These are phyloP conservation scores for Pollenia angustigena DNA, from an alignment of 2,888 invertebrate genomes.

Conservation along the genomic window DNA sequence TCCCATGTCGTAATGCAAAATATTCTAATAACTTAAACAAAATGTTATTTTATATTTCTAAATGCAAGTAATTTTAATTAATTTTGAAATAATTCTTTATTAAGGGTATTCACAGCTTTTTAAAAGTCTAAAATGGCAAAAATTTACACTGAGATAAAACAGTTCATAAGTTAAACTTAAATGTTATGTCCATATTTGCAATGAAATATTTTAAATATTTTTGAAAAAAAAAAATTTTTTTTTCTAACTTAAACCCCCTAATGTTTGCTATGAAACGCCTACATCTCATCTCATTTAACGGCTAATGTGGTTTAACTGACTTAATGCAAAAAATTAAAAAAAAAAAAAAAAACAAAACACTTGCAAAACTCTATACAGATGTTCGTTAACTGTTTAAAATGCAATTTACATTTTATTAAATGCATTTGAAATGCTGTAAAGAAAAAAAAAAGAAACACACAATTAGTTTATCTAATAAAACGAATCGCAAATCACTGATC, in stretches of 20 bases:
- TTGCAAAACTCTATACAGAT: slow-evolving; percentile 25
- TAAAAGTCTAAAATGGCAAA: no score
- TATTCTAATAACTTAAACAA: background rate
- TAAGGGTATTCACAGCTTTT: background rate
- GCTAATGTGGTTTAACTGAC: slow-evolving; percentile 13
- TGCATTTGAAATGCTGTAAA: background rate
- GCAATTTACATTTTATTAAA: slow-evolving; percentile 33
- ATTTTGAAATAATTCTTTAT: background rate
- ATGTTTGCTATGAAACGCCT: slow-evolving; percentile 24
- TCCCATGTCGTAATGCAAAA: background rate
- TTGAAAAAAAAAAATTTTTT: no score
- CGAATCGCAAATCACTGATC: slow-evolving; percentile 55
- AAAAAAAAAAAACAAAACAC: background rate
- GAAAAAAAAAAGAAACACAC: background rate
- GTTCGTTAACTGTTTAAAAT: slow-evolving; percentile 23
- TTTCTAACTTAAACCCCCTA: background rate
- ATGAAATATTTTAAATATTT: no score
- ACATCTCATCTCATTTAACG: slow-evolving; percentile 2
- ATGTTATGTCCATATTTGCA: no score
- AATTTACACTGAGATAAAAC: background rate
- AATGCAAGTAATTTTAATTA: background rate
- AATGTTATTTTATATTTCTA: background rate
- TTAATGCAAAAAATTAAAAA: slow-evolving; percentile 1
- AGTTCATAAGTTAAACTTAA: no score
- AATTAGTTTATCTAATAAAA: slow-evolving; percentile 41